These are phyloP conservation scores for Enteromius trimaculatus DNA, from an alignment of 2,797 vertebrate species.

Conservation along the genomic window DNA sequence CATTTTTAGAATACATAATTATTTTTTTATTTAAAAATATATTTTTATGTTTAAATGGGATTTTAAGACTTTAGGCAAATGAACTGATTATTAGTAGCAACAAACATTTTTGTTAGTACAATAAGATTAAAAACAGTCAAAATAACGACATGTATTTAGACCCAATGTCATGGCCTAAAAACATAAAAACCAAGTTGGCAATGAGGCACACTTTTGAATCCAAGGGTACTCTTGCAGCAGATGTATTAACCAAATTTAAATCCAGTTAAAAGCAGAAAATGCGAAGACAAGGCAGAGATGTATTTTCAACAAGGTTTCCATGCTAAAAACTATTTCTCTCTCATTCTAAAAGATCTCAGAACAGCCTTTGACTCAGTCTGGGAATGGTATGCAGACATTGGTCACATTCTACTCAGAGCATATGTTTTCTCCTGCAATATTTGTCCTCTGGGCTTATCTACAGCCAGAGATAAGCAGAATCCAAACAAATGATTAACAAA, in stretches of 20 bases:
- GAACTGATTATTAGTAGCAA: neutral
- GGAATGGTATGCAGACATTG: conserved; percentile 47
- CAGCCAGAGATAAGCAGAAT: conserved; percentile 53
- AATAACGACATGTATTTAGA: neutral
- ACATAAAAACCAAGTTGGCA: neutral
- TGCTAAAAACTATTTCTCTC: neutral
- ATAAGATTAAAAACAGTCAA: neutral
- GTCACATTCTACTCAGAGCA: conserved; percentile 39
- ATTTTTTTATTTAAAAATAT: neutral
- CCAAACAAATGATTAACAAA: conserved; percentile 63
- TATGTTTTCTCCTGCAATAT: conserved; percentile 52
- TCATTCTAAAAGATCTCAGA: neutral
- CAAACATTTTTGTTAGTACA: neutral
- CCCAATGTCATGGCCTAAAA: neutral
- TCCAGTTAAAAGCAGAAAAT: neutral
- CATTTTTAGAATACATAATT: neutral
- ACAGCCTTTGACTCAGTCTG: conserved; percentile 32
- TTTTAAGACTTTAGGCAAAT: neutral
- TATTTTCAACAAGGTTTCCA: neutral
- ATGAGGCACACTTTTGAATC: conserved; percentile 16
- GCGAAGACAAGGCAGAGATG: neutral
- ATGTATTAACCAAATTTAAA: neutral
- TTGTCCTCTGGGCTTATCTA: conserved; percentile 58
- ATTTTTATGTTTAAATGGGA: neutral
- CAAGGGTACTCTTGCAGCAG: conserved; percentile 28